Percentiles rank a stretch among this genome's conserved stretches.
Evolutionary conservation across 1,140 invertebrate species (phyloP).

Genomic region (Cyrtorhinus lividipennis): DNA sequence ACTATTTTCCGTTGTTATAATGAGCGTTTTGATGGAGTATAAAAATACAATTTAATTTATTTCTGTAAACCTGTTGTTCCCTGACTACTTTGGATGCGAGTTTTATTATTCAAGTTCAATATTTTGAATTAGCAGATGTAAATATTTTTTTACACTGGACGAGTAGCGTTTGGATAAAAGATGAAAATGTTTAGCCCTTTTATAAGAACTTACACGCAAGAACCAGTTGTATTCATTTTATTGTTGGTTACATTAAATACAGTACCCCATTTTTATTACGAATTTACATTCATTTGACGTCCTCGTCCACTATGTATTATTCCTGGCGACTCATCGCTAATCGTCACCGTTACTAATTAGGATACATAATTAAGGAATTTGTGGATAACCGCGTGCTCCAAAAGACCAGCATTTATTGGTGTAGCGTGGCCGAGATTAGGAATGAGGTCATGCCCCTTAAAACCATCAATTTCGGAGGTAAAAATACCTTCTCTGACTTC

Average conservation of each 20-base stretch:
- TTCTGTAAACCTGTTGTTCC: not conserved
- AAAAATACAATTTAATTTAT: not conserved
- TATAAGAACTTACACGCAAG: not conserved
- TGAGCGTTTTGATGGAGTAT: not conserved
- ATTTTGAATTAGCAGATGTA: slow-evolving; percentile 12
- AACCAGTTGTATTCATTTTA: slow-evolving; percentile 1
- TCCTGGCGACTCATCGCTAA: too few relatives aligned
- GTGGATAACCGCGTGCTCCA: too few relatives aligned
- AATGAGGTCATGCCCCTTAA: too few relatives aligned
- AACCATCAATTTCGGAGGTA: too few relatives aligned
- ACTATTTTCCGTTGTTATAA: too few relatives aligned
- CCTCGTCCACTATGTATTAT: too few relatives aligned
- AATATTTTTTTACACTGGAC: slow-evolving; percentile 15
- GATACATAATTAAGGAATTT: too few relatives aligned
- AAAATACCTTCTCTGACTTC: too few relatives aligned
- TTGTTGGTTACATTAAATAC: slow-evolving; percentile 6
- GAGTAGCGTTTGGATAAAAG: slow-evolving; percentile 14
- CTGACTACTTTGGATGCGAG: not conserved
- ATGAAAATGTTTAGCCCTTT: slow-evolving; percentile 8
- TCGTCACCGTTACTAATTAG: too few relatives aligned
- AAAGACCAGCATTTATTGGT: too few relatives aligned
- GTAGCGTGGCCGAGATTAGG: too few relatives aligned
- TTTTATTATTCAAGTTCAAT: slow-evolving; percentile 10
- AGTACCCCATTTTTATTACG: slow-evolving; percentile 6
- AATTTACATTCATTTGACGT: too few relatives aligned